These are phyloP conservation scores for Dryocosmus kuriphilus DNA, from an alignment of 2,888 invertebrate genomes.

Conservation along the genomic window DNA sequence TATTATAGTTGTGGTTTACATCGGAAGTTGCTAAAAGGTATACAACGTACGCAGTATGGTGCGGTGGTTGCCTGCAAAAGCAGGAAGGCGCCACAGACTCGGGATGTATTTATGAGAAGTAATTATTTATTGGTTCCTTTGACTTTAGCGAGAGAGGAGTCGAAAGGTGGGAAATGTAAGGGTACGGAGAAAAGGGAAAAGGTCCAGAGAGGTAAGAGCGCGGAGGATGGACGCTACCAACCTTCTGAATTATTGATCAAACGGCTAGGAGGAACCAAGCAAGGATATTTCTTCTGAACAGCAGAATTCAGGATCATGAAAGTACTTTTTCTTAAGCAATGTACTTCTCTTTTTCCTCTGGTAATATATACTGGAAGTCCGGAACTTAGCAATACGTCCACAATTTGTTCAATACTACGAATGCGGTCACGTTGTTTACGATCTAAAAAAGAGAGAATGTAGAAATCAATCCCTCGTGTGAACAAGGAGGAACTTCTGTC, in stretches of 20 bases:
- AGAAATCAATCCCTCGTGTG: too few species aligned
- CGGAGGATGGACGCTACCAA: slow-evolving; percentile 37
- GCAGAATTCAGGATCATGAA: slow-evolving; percentile 12
- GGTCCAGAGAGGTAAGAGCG: slow-evolving; percentile 11
- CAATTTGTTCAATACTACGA: slow-evolving; percentile 7
- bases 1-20: slow-evolving; percentile 25
- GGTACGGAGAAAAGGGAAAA: slow-evolving; percentile 22
- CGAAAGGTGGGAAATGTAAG: slow-evolving; percentile 34
- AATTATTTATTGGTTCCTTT: slow-evolving; percentile 58
- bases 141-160: slow-evolving; percentile 48
- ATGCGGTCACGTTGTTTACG: neutral
- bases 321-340: slow-evolving; percentile 3
- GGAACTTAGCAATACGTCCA: neutral
- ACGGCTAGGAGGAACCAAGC: slow-evolving; percentile 43
- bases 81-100: slow-evolving; percentile 43
- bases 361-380: slow-evolving; percentile 6
- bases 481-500: too few species aligned
- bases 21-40: slow-evolving; percentile 13
- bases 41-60: neutral
- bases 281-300: slow-evolving; percentile 34
- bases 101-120: slow-evolving; percentile 51
- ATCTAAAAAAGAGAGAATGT: neutral
- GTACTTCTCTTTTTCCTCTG: neutral
- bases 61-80: slow-evolving; percentile 6
- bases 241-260: slow-evolving; percentile 58